These are phyloP conservation scores for Sebastolobus altivelis DNA, from an alignment of 2,797 vertebrate genomes.

Conservation along the genomic window DNA sequence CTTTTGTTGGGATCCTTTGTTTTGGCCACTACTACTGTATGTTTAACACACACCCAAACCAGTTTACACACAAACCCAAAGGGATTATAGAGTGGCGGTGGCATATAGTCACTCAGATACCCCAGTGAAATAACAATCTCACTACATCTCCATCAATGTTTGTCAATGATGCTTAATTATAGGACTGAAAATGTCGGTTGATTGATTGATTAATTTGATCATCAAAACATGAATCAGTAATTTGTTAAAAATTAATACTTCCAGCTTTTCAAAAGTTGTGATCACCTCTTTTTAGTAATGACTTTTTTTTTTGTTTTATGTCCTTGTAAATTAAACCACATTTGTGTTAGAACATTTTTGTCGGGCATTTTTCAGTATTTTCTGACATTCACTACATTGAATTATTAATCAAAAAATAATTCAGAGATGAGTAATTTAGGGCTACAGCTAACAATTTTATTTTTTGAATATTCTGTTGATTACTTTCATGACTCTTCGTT, in stretches of 20 bases:
- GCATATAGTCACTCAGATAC: neutral
- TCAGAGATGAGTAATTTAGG: neutral
- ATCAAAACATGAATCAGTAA: neutral
- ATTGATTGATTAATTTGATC: neutral
- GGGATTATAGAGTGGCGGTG: neutral
- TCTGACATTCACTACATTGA: neutral
- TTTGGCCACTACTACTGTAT: neutral
- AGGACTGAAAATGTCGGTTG: neutral
- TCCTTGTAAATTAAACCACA: neutral
- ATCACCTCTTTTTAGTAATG: neutral
- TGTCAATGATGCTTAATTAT: neutral
- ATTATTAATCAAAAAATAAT: neutral
- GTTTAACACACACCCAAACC: neutral
- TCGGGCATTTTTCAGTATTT: neutral
- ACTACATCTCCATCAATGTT: neutral
- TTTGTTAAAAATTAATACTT: neutral
- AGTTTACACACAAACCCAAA: slow-evolving; percentile 7
- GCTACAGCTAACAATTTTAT: neutral
- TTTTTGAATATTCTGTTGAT: neutral
- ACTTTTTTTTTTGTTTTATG: neutral
- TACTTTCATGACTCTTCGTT: neutral
- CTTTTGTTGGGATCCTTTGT: slow-evolving; percentile 14
- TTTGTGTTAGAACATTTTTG: neutral
- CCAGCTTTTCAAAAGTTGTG: neutral
- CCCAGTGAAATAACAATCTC: neutral